Evolutionary conservation across 2,797 vertebrate species (phyloP).

Genomic region (Nasua narica): DNA sequence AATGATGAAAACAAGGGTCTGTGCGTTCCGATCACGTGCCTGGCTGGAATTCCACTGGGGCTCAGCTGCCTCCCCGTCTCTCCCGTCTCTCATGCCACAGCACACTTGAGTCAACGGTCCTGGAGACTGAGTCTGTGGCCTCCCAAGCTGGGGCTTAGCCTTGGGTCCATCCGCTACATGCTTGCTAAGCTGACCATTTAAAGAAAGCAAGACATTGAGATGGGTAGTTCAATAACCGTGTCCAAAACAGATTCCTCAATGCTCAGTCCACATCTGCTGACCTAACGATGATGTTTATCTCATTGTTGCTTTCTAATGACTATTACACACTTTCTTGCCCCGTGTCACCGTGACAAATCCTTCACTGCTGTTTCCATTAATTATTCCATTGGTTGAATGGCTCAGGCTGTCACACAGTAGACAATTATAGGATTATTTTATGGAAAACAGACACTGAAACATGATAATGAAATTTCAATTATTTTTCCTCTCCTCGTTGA

Average conservation of each 20-base stretch:
- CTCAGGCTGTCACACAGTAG: conserved; percentile 36
- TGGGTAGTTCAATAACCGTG: neutral
- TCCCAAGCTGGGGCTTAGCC: neutral
- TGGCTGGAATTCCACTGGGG: neutral
- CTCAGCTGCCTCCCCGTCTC: neutral
- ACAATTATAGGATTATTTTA: conserved; percentile 50
- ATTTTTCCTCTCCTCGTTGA: conserved; percentile 36
- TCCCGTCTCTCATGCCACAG: neutral
- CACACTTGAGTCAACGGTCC: neutral
- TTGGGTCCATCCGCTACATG: neutral
- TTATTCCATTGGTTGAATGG: conserved; percentile 15
- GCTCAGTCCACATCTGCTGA: neutral
- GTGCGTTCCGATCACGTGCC: neutral
- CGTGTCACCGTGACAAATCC: conserved; percentile 55
- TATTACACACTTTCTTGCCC: conserved; percentile 37
- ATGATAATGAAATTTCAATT: conserved; percentile 52
- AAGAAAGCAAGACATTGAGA: neutral
- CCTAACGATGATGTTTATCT: neutral
- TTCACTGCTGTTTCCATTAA: conserved; percentile 38
- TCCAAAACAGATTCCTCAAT: neutral
- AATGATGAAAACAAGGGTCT: neutral
- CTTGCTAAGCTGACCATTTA: neutral
- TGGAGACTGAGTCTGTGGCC: neutral
- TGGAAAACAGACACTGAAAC: conserved; percentile 11
- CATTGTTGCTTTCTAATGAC: conserved; percentile 13